Base-by-base conservation (phyloP, 2,888 invertebrate genomes). In the Zaprionus lineosus region DNA sequence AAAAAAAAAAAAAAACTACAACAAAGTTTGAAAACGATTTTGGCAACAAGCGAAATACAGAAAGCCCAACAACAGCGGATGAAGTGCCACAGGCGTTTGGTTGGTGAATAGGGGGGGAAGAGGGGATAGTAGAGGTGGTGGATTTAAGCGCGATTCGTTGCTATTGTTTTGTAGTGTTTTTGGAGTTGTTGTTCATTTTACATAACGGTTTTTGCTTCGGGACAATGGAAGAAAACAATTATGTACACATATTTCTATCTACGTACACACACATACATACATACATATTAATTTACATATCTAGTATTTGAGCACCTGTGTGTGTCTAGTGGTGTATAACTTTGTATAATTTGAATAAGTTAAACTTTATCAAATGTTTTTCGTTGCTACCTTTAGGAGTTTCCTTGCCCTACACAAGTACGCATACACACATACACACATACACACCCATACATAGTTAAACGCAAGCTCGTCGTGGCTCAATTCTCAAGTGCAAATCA, bases 401-500 rank as follows among this genome's bases (percentile, higher is more conserved):
- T 48, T 7, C 3, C 14, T 6, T 7, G 1, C 9, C 8, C 21
- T 8, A 41, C 6, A 41, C 14, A 41, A n/a, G 41, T n/a, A 37
- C 41, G 33, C 16, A 48, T 15, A 39, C 16, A n/a, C 16, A 40
- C 31, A 40, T n/a, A 28, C 2, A 26, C 28, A 1, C 14, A 31
- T 34, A 21, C 7, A 36, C n/a, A n/a, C n/a, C n/a, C n/a, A n/a
- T n/a, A n/a, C n/a, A n/a, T n/a, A n/a, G n/a, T n/a, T n/a, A n/a
- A n/a, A n/a, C n/a, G n/a, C n/a, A n/a, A n/a, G n/a, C n/a, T n/a
- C n/a, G 29, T 48, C 57, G 58, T 64, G 65, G 64, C 67, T 55
- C 46, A 68, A 5, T 67, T 52, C 55, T 64, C 64, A 77, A 77
- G 81, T 68, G 75, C 64, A 72, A 76, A 72, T 73, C 39, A 51